These are phyloP conservation scores for Odontothrips loti DNA, from an alignment of 2,888 invertebrate genomes.

Conservation along the genomic window DNA sequence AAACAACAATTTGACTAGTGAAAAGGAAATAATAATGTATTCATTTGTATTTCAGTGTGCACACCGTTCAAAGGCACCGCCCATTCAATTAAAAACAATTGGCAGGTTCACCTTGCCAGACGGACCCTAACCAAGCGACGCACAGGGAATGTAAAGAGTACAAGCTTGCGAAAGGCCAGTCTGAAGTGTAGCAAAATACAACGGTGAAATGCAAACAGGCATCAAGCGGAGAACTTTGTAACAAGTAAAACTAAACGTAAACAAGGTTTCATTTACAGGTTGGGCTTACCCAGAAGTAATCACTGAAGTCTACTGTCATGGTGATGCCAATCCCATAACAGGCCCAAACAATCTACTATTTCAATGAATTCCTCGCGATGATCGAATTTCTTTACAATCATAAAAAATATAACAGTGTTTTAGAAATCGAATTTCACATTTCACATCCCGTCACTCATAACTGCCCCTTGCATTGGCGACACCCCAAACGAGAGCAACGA, in stretches of 20 bases:
- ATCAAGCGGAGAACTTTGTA: background rate
- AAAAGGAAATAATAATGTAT: too few species aligned
- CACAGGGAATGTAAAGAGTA: background rate
- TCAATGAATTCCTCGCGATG: background rate
- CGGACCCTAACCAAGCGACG: background rate
- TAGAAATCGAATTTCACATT: background rate
- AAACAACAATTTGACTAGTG: too few species aligned
- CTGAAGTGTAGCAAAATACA: too few species aligned
- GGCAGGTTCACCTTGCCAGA: constrained; percentile 30
- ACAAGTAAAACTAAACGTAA: background rate
- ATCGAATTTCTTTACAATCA: background rate
- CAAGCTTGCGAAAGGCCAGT: background rate
- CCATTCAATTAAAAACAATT: constrained; percentile 32
- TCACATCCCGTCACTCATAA: constrained; percentile 15
- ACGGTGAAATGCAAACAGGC: too few species aligned
- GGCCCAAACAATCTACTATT: background rate
- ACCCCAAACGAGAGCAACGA: constrained; percentile 2
- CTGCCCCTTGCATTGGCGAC: background rate
- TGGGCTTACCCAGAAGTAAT: constrained; percentile 56
- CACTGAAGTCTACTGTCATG: constrained; percentile 57
- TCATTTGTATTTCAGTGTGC: too few species aligned
- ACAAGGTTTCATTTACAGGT: constrained; percentile 28
- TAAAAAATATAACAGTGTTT: background rate
- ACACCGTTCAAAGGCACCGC: background rate
- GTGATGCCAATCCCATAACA: constrained; percentile 31